Conservation (phyloP, 2,888 invertebrate species). For the Pyrgus malvae region DNA sequence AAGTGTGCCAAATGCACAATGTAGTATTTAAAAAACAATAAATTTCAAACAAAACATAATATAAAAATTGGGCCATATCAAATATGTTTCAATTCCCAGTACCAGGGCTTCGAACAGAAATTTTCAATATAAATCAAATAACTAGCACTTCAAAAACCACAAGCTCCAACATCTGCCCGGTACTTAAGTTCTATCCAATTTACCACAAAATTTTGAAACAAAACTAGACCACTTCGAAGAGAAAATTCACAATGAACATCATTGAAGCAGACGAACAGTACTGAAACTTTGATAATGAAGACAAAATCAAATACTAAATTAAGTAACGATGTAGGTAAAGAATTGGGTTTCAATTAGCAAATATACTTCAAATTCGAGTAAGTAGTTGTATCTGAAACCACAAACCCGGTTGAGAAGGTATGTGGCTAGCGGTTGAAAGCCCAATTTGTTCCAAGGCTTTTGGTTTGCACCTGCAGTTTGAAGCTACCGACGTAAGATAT, state of each 20-base stretch:
- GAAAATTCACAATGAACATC: neutral
- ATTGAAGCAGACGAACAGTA: neutral
- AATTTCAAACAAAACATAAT: no score
- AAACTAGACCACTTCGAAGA: neutral
- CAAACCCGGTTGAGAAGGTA: no score
- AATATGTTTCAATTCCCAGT: no score
- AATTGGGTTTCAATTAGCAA: neutral
- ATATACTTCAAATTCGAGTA: neutral
- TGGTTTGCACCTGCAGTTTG: neutral
- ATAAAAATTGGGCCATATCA: no score
- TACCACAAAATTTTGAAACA: neutral
- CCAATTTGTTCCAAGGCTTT: conserved; percentile 4
- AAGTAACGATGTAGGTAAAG: neutral
- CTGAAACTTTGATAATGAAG: conserved; percentile 2
- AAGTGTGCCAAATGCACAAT: no score
- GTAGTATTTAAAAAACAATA: no score
- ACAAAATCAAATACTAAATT: conserved; percentile 1
- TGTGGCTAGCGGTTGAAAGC: neutral
- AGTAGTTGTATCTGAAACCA: neutral
- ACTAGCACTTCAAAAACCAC: no score
- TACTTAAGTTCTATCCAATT: neutral
- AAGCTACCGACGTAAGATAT: no score
- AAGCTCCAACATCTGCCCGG: neutral
- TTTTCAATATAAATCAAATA: no score
- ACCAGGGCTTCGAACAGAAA: no score